Evolutionary conservation across 2,888 invertebrate species (phyloP).

Genomic region (Oscheius myriophilus): DNA sequence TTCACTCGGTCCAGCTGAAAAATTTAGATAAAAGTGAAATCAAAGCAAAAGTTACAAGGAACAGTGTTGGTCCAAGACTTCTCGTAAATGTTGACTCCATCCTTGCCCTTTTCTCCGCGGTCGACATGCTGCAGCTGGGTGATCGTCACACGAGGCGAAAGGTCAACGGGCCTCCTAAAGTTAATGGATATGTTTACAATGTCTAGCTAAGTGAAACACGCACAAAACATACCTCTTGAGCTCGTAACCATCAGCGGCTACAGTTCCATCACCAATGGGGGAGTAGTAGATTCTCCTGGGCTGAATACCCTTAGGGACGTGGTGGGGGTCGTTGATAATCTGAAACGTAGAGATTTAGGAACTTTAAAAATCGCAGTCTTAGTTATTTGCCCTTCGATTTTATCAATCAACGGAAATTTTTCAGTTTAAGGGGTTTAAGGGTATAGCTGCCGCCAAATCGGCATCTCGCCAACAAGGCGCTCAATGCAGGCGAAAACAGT

Average conservation of each 20-base stretch:
- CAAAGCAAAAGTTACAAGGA: conserved; percentile 38
- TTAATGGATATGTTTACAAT: not conserved
- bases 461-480: too few relatives aligned
- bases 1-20: conserved; percentile 46
- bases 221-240: conserved; percentile 54
- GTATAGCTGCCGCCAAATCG: too few relatives aligned
- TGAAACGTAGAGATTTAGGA: conserved; percentile 25
- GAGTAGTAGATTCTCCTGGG: conserved; percentile 68
- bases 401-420: too few relatives aligned
- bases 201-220: not conserved
- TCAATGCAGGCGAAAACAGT: too few relatives aligned
- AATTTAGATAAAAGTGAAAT: not conserved
- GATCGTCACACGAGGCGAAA: conserved; percentile 64
- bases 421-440: not conserved
- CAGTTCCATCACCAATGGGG: conserved; percentile 66
- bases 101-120: conserved; percentile 59
- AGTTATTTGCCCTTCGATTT: not conserved
- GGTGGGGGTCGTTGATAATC: conserved; percentile 60
- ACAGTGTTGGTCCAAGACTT: conserved; percentile 64
- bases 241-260: conserved; percentile 68
- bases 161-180: conserved; percentile 60
- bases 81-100: conserved; percentile 63
- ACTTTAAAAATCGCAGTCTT: not conserved
- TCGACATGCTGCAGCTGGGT: conserved; percentile 67
- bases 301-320: conserved; percentile 58